Conservation (phyloP, 2,888 invertebrate species). For the Magallana nippona region DNA sequence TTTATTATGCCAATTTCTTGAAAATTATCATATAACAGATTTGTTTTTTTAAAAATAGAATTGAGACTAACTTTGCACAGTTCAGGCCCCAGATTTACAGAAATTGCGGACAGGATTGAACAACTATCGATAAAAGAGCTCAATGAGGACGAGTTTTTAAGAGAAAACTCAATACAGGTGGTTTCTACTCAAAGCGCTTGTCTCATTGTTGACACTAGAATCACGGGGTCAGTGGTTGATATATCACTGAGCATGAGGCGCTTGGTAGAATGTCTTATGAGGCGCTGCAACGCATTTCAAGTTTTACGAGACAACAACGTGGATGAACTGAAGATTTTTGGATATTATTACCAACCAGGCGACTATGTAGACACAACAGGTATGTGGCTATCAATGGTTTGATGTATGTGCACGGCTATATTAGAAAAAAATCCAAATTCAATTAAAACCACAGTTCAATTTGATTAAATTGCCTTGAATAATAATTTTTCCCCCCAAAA, state of each 20-base stretch:
- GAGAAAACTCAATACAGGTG: background rate
- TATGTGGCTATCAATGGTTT: background rate
- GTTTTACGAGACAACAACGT: background rate
- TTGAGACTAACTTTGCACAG: slow-evolving; percentile 1
- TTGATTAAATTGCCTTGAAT: too few species aligned
- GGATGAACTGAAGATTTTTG: background rate
- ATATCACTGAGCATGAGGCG: background rate
- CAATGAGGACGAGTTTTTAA: background rate
- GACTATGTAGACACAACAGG: slow-evolving; percentile 4
- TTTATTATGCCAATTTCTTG: too few species aligned
- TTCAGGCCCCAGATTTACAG: background rate
- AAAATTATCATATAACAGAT: background rate
- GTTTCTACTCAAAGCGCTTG: background rate
- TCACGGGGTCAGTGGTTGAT: background rate
- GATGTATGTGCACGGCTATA: too few species aligned
- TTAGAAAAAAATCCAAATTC: too few species aligned
- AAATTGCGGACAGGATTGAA: background rate
- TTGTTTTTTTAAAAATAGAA: background rate
- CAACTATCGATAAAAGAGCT: background rate
- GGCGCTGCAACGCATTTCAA: background rate
- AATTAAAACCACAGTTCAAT: too few species aligned
- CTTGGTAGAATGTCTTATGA: background rate
- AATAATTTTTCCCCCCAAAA: too few species aligned
- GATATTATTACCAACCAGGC: background rate
- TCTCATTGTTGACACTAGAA: background rate